Conservation (phyloP, 2,888 invertebrate species). For the Dione juno region DNA sequence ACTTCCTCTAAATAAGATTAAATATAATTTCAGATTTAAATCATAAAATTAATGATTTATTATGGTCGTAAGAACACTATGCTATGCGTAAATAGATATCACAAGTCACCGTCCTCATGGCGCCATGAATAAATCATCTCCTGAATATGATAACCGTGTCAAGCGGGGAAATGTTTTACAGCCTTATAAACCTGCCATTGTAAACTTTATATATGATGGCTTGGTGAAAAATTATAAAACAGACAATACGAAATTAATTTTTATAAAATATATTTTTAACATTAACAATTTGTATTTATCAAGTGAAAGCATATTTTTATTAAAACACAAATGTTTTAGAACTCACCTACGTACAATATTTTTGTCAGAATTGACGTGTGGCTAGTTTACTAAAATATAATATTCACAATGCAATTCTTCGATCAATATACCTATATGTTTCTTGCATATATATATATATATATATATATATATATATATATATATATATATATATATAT, state of each 20-base stretch:
- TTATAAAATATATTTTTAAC: neutral
- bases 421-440: too few species aligned
- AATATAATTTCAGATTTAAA: neutral
- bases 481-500: too few species aligned
- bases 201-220: neutral
- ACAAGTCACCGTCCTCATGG: slow-evolving; percentile 19
- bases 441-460: too few species aligned
- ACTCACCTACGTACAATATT: neutral
- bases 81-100: slow-evolving; percentile 14
- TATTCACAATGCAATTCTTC: too few species aligned
- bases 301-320: too few species aligned
- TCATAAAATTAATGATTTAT: neutral
- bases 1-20: neutral
- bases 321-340: neutral
- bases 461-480: too few species aligned
- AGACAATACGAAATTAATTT: neutral
- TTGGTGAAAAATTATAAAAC: slow-evolving; percentile 7
- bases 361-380: too few species aligned
- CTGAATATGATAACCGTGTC: slow-evolving; percentile 20
- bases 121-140: slow-evolving; percentile 25
- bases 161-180: slow-evolving; percentile 19
- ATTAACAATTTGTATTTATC: neutral
- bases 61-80: slow-evolving; percentile 2
- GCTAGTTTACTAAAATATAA: too few species aligned
- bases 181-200: slow-evolving; percentile 14